Evolutionary conservation across 2,797 vertebrate genomes (phyloP).

Genomic region (Morelia viridis): DNA sequence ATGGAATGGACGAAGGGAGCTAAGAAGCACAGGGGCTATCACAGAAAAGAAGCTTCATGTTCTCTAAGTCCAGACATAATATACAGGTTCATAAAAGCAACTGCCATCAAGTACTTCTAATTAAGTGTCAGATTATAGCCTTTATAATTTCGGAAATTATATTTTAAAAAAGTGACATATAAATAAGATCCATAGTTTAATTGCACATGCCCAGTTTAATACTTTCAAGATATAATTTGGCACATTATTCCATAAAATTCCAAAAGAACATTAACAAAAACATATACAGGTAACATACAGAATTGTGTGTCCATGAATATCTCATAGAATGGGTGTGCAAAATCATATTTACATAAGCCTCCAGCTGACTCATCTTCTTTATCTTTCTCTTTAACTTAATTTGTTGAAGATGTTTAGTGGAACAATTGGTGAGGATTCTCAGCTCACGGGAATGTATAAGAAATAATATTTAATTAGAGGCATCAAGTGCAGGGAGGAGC

Average conservation of each 20-base stretch:
- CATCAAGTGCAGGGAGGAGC: slow-evolving; percentile 64
- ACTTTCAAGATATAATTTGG: slow-evolving; percentile 50
- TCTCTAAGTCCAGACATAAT: neutral
- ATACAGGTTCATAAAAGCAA: neutral
- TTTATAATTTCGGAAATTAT: slow-evolving; percentile 1
- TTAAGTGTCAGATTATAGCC: neutral
- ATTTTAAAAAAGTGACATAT: neutral
- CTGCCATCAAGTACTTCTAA: neutral
- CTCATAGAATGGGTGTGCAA: neutral
- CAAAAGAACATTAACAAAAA: neutral
- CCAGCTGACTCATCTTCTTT: slow-evolving; percentile 24
- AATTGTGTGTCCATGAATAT: slow-evolving; percentile 28
- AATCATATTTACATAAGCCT: slow-evolving; percentile 28
- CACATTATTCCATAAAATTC: neutral
- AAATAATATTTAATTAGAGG: neutral
- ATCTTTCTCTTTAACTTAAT: slow-evolving; percentile 40
- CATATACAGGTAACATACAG: neutral
- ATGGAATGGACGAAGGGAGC: neutral
- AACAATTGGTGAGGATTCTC: slow-evolving; percentile 9
- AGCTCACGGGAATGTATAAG: slow-evolving; percentile 18
- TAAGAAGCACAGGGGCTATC: neutral
- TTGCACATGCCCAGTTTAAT: slow-evolving; percentile 1
- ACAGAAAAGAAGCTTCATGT: neutral
- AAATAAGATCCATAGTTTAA: neutral
- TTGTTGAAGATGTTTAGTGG: neutral